Evolutionary conservation across 2,888 invertebrate species (phyloP).

Genomic region (Pyrrhia umbra): DNA sequence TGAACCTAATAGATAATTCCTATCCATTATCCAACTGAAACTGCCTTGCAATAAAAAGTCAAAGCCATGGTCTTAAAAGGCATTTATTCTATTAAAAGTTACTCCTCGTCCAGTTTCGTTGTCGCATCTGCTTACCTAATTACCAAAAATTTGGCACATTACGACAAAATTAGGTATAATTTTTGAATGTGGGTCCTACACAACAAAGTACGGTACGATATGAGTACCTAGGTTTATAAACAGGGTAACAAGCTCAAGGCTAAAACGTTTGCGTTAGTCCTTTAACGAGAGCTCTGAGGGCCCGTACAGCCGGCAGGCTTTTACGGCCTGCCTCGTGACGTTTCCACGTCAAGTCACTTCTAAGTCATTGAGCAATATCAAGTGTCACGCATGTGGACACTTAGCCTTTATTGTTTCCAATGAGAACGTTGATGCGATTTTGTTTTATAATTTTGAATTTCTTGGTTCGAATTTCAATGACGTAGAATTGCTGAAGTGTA

Average conservation of each 20-base stretch:
- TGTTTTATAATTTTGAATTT: background rate
- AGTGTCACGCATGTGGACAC: slow-evolving; percentile 38
- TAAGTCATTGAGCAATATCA: slow-evolving; percentile 47
- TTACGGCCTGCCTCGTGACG: slow-evolving; percentile 36
- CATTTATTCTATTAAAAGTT: background rate
- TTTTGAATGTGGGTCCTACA: slow-evolving; percentile 6
- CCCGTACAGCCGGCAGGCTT: slow-evolving; percentile 21
- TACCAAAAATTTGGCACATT: background rate
- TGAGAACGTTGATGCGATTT: slow-evolving; percentile 2
- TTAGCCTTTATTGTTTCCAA: slow-evolving; percentile 26
- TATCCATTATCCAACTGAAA: no score
- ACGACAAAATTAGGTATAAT: background rate
- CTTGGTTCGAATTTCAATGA: background rate
- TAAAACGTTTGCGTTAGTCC: slow-evolving; percentile 15
- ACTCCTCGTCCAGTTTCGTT: background rate
- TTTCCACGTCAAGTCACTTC: slow-evolving; percentile 46
- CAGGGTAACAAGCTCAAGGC: slow-evolving; percentile 22
- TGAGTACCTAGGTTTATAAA: background rate
- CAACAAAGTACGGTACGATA: slow-evolving; percentile 7
- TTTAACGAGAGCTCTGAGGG: slow-evolving; percentile 14
- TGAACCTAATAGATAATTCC: no score
- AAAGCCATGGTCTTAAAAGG: no score
- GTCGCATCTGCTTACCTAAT: background rate
- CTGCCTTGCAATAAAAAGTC: no score
- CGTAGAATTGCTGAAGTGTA: background rate